Evolutionary conservation across 2,888 invertebrate genomes (phyloP), one percentile per base, ranked within the genome.

Genomic region (Sarcophaga carnaria): DNA sequence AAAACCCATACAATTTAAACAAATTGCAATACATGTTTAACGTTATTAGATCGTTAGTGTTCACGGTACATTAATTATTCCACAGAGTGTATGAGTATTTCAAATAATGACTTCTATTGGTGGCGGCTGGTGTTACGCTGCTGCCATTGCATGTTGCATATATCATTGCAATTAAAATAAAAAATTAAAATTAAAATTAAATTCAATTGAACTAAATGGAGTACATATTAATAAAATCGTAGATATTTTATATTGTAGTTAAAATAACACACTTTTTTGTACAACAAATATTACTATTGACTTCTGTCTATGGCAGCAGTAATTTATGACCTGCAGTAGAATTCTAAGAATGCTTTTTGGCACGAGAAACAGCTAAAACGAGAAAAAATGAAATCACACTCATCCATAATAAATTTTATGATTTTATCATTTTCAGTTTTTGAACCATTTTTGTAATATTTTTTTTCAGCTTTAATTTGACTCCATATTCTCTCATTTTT

Each of bases 271-370:
- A 10, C 37, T 37, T 37, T 37, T 37, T 10, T 37, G 37, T 37
- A 37, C 10, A 37, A 37, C 8, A 37, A 37, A 10, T 37, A 37
- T 37, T 37, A 10, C 37, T 10, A 37, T 37, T 37, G 37, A 37
- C 37, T 37, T 17, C 54, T 54, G 17, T 54, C 54, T 54, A 54
- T 54, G 54, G 17, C 54, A 54, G 17, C 17, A 71, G 37, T 83
- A 83, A 87, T 87, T 87, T 83, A 87, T 87, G 60, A 70, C 83
- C 64, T 86, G 83, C 86, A 80, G 83, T 81, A 75, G 78, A 83
- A 83, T 87, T 87, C 80, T 20, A 78, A 80, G 83, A 83, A 87
- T 81, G 86, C 83, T 77, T 83, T 37, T 75, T 87, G 83, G 80
- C 86, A 78, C 74, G 74, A 59, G 80, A 49, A 62, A 70, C 69